Evolutionary conservation across 2,888 invertebrate genomes (phyloP), one percentile per base, ranked within the genome.

Genomic region (Mythimna pallens): DNA sequence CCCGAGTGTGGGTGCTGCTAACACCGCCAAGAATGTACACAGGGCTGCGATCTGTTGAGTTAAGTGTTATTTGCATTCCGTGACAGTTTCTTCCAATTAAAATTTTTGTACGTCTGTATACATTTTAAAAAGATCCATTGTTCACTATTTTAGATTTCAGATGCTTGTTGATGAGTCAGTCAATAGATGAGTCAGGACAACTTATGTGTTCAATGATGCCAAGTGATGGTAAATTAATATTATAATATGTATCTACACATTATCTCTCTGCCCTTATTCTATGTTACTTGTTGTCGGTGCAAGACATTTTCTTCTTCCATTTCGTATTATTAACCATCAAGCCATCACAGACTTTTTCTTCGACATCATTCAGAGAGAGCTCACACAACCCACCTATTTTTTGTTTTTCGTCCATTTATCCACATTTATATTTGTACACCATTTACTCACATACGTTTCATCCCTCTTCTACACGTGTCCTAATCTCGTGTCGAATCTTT

Each of bases 1-100:
- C 14, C 30, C 57, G 7, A 57, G 57, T 57, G 30, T 30, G 3
- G 57, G 3, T 14, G 30, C 57, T 57, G 30, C 57, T 57, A 3
- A 30, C 30, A 30, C 17, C 57, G 30, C 57, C 30, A 57, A 17
- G 17, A 57, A 57, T 30, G 25, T 30, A 25, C 30, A 30, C 17
- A 57, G 57, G 3, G 14, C 30, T 17, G 14, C 17, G 14, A 57
- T 30, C 57, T 57, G 57, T 17, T 57, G 57, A 94, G 75, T 96
- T 94, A 14, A 25, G 20, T 20, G 7, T 2, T 17, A 17, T 50
- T 20, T 20, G 20, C 17, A 34, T 34, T 34, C 6, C 34, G 34
- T 34, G 34, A 34, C 1, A 40, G 6, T 40, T 12, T 12, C 12
- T 12, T 40, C 40, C 4, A 40, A 40, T 40, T 2, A 9, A 40